Percentiles rank a stretch among this genome's conserved stretches.
These are phyloP conservation scores for Oxyruncus cristatus DNA, from an alignment of 2,113 vertebrate genomes.

Conservation along the genomic window DNA sequence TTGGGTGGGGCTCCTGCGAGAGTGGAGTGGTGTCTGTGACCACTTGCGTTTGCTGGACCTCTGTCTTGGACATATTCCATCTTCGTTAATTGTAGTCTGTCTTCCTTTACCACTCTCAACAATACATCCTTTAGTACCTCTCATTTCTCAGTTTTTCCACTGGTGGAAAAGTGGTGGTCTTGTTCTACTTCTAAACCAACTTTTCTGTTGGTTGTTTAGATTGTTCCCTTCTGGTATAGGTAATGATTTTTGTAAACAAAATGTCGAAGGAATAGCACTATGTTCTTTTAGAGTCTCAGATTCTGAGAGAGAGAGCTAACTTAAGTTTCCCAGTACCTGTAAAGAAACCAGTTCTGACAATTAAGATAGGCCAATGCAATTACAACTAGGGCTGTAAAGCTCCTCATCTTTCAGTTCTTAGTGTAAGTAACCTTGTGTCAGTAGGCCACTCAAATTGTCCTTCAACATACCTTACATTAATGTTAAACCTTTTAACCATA, in stretches of 20 bases:
- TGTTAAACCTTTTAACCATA: neutral
- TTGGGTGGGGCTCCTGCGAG: neutral
- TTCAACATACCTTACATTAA: neutral
- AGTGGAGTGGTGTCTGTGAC: neutral
- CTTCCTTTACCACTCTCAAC: neutral
- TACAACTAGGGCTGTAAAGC: neutral
- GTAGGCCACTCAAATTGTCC: neutral
- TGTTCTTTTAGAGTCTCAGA: neutral
- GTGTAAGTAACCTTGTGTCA: neutral
- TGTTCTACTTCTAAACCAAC: neutral
- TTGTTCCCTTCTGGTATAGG: neutral
- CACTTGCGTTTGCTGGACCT: neutral
- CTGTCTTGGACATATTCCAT: slow-evolving; percentile 5
- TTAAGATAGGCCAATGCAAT: neutral
- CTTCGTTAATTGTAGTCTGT: neutral
- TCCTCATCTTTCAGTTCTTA: neutral
- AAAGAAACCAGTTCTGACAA: neutral
- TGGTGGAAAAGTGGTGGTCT: neutral
- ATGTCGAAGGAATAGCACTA: neutral
- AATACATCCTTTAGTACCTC: neutral
- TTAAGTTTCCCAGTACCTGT: neutral
- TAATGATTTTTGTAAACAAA: neutral
- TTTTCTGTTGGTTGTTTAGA: neutral
- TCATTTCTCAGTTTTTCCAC: neutral
- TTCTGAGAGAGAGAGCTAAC: neutral